A percentile compares a stretch with the other conserved stretches of the same genome.
These are phyloP conservation scores for Euspilapteryx auroguttella DNA, from an alignment of 2,888 invertebrate species.

Conservation along the genomic window DNA sequence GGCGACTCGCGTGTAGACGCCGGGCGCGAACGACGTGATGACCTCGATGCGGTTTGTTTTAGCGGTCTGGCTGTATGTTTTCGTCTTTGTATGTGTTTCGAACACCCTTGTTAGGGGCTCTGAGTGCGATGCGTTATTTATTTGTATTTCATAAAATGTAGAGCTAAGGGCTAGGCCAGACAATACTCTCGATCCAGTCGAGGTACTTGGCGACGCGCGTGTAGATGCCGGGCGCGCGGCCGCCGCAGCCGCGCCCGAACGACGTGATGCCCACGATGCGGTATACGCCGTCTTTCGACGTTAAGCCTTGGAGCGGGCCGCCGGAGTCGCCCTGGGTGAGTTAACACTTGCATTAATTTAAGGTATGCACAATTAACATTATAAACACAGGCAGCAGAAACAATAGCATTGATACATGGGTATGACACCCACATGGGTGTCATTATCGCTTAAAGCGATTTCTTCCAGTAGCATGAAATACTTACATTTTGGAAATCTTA, in stretches of 20 bases:
- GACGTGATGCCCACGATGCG: constrained; percentile 44
- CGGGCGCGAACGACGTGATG: constrained; percentile 51
- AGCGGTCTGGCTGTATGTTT: too few species aligned
- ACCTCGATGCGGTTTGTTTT: constrained; percentile 37
- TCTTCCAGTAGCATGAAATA: too few species aligned
- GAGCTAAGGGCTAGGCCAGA: too few species aligned
- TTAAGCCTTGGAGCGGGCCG: constrained; percentile 30
- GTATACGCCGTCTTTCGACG: constrained; percentile 18
- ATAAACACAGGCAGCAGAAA: background rate
- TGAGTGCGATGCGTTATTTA: too few species aligned
- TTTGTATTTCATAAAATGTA: too few species aligned
- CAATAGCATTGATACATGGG: too few species aligned
- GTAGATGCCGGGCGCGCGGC: constrained; percentile 40
- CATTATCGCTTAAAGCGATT: too few species aligned
- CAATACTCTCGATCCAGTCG: constrained; percentile 44
- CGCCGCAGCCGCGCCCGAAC: constrained; percentile 46
- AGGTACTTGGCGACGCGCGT: constrained; percentile 35
- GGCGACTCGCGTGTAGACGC: constrained; percentile 38
- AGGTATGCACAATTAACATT: background rate
- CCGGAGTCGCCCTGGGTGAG: constrained; percentile 52
- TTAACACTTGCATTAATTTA: too few species aligned
- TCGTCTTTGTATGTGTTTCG: too few species aligned
- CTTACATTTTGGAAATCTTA: too few species aligned
- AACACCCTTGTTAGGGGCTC: too few species aligned
- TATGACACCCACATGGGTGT: too few species aligned